Evolutionary conservation across 23 tunicate genomes (phyloP).

Genomic region (Diplosoma virens): DNA sequence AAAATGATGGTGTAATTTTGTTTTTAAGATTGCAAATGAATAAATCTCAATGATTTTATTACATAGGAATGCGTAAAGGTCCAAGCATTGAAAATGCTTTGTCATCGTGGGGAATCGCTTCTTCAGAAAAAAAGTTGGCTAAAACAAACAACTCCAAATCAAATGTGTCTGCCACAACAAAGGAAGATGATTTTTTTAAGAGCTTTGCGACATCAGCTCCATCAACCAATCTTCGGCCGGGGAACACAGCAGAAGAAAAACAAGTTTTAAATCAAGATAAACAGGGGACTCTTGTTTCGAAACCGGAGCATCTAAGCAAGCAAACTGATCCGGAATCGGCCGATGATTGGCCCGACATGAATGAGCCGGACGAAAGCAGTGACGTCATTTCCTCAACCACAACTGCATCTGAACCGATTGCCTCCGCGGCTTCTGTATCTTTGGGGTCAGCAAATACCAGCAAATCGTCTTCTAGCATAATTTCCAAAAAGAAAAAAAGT

Average conservation of each 20-base stretch:
- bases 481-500: slow-evolving; percentile 56
- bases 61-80: slow-evolving; percentile 29
- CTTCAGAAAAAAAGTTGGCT: not conserved
- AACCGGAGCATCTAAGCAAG: not conserved
- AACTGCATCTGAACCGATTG: not conserved
- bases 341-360: not conserved
- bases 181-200: slow-evolving; percentile 73
- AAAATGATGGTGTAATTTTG: no score
- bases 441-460: not conserved
- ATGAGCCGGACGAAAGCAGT: no score
- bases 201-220: slow-evolving; percentile 10
- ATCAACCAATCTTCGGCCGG: no score
- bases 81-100: slow-evolving; percentile 72
- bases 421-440: not conserved
- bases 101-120: slow-evolving; percentile 32
- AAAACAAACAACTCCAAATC: not conserved
- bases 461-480: slow-evolving; percentile 35
- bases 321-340: not conserved
- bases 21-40: no score
- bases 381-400: not conserved
- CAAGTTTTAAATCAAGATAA: not conserved
- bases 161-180: slow-evolving; percentile 8
- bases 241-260: not conserved
- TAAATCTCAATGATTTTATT: no score
- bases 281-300: not conserved